phyloP scores from a whole-genome alignment of 2,113 vertebrate species.

The Mormyrus lacerda region DNA sequence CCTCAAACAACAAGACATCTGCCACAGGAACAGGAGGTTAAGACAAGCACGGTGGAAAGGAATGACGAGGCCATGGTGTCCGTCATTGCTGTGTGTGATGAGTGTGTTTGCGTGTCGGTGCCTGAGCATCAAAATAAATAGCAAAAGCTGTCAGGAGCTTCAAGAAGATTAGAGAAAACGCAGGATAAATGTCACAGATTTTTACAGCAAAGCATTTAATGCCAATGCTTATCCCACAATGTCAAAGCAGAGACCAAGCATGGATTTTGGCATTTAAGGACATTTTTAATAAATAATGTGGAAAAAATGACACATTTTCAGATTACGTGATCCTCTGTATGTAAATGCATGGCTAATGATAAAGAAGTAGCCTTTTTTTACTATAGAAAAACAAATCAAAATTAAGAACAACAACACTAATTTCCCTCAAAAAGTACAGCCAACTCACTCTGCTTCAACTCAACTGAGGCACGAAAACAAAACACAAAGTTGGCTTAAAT shows the following conservation, averaged over 20 bases:
- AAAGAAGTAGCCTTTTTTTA: constrained; percentile 62
- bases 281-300: constrained; percentile 89
- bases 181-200: constrained; percentile 1
- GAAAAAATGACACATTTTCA: constrained; percentile 73
- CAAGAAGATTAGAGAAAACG: not conserved
- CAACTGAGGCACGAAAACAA: constrained; percentile 20
- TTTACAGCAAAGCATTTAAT: not conserved
- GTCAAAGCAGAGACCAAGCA: constrained; percentile 48
- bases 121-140: not conserved
- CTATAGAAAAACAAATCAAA: constrained; percentile 62
- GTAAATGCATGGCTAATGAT: constrained; percentile 84
- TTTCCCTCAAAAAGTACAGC: constrained; percentile 64
- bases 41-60: not conserved
- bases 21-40: not conserved
- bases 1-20: not conserved
- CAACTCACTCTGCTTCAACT: constrained; percentile 44
- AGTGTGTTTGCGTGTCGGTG: not conserved
- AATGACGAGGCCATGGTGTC: not conserved
- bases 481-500: constrained; percentile 9
- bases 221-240: not conserved
- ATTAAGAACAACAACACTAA: constrained; percentile 74
- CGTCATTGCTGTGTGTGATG: not conserved
- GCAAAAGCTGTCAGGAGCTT: not conserved
- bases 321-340: constrained; percentile 79
- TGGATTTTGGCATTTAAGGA: constrained; percentile 70